Evolutionary conservation across 2,888 invertebrate species (phyloP).

Genomic region (Orthonychiurus folsomi): DNA sequence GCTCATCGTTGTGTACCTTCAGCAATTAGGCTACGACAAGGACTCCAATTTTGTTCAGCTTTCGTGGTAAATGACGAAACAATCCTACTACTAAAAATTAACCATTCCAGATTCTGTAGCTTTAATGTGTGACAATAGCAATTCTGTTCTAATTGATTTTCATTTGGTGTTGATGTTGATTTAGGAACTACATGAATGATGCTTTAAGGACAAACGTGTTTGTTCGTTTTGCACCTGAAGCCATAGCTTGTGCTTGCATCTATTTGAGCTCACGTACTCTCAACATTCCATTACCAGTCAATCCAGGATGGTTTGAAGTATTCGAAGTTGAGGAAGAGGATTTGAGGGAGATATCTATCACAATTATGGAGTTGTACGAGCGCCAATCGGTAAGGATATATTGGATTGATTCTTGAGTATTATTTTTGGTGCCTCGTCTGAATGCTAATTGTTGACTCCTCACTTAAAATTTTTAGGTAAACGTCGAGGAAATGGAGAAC

Average conservation of each 20-base stretch:
- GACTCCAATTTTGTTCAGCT: conserved; percentile 84
- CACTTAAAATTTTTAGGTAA: conserved; percentile 47
- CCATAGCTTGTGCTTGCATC: conserved; percentile 98
- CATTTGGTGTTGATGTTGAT: too few relatives aligned
- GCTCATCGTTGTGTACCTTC: conserved; percentile 87
- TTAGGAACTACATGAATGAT: conserved; percentile 97
- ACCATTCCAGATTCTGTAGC: too few relatives aligned
- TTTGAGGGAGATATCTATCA: conserved; percentile 71
- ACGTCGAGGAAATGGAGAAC: conserved; percentile 62
- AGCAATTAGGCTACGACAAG: conserved; percentile 79
- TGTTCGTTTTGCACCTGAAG: conserved; percentile 88
- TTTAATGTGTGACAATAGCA: conserved; percentile 1
- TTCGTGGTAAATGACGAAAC: conserved; percentile 85
- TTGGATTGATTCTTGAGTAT: not conserved
- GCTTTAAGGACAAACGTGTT: conserved; percentile 93
- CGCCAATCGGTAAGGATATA: conserved; percentile 60
- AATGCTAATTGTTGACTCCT: conserved; percentile 16
- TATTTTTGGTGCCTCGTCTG: not conserved
- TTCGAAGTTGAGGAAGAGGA: conserved; percentile 76
- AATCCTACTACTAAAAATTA: too few relatives aligned
- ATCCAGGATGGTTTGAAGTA: conserved; percentile 80
- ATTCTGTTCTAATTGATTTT: conserved; percentile 7
- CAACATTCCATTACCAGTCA: conserved; percentile 72
- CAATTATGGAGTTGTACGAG: conserved; percentile 74
- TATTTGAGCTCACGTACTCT: conserved; percentile 85